Conservation (phyloP, 2,113 vertebrate species). For the Beaufortia kweichowensis region DNA sequence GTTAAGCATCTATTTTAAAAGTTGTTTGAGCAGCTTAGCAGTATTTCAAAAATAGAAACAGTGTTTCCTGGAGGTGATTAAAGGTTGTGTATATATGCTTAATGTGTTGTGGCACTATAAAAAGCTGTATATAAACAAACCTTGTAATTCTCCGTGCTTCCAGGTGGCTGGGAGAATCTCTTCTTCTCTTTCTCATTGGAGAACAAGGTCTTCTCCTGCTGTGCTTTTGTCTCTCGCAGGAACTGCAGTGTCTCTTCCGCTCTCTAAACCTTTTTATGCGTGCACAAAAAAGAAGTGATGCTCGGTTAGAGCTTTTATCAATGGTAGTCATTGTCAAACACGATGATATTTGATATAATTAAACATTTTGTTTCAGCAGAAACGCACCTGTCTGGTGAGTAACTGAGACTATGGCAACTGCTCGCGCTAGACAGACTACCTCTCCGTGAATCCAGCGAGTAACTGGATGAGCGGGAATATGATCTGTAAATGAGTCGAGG, state of each 20-base stretch:
- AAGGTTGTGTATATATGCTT: background rate
- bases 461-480: constrained; percentile 84
- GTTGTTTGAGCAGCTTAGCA: too few relatives aligned
- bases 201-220: constrained; percentile 82
- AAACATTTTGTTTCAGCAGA: constrained; percentile 72
- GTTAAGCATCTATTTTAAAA: too few relatives aligned
- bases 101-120: background rate
- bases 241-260: constrained; percentile 70
- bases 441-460: constrained; percentile 79
- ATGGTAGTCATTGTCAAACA: background rate
- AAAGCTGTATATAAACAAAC: constrained; percentile 59
- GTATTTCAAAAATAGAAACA: too few relatives aligned
- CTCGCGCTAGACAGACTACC: constrained; percentile 79
- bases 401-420: constrained; percentile 80
- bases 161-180: constrained; percentile 95
- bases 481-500: constrained; percentile 72
- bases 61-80: too few relatives aligned
- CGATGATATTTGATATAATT: background rate
- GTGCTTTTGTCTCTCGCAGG: constrained; percentile 73
- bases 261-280: constrained; percentile 68
- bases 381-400: constrained; percentile 83
- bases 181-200: constrained; percentile 90
- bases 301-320: background rate
- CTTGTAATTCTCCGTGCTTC: constrained; percentile 96
- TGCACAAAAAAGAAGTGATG: background rate